A percentile compares a stretch with the other conserved stretches of the same genome.
phyloP scores from a whole-genome alignment of 35 echinoderm and acorn worm species.

The Nesometra sesokonis region DNA sequence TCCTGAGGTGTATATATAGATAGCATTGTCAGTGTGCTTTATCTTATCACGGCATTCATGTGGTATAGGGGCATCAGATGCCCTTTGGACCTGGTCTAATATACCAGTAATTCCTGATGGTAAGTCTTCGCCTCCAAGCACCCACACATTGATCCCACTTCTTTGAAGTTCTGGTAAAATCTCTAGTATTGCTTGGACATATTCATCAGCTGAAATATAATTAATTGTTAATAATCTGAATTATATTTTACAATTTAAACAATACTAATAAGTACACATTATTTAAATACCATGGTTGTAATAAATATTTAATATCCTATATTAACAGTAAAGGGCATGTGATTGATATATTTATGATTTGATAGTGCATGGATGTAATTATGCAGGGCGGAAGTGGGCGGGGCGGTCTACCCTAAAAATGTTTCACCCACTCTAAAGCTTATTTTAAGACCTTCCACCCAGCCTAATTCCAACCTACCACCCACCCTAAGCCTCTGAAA shows the following conservation, averaged over 20 bases:
- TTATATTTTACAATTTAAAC: not conserved
- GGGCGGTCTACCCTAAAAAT: too few relatives aligned
- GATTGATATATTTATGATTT: too few relatives aligned
- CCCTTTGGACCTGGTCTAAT: not conserved
- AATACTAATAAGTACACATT: too few relatives aligned
- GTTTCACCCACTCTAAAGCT: too few relatives aligned
- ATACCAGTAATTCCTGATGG: conserved; percentile 14
- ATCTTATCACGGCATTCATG: not conserved
- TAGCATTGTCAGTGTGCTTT: not conserved
- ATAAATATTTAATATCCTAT: too few relatives aligned
- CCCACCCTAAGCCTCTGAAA: too few relatives aligned
- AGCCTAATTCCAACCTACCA: too few relatives aligned
- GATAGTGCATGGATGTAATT: too few relatives aligned
- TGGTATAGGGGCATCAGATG: conserved; percentile 8
- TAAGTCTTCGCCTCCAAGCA: conserved; percentile 17
- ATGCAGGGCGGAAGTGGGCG: too few relatives aligned
- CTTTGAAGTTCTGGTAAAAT: conserved; percentile 47
- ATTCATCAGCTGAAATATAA: conserved; percentile 22
- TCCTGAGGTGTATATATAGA: conserved; percentile 77
- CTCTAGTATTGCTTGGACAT: conserved; percentile 19
- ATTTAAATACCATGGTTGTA: too few relatives aligned
- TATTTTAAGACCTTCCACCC: too few relatives aligned
- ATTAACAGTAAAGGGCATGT: too few relatives aligned
- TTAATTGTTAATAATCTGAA: not conserved
- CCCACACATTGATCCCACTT: conserved; percentile 38